Evolutionary conservation across 2,888 invertebrate species (phyloP), one percentile per base, ranked within the genome.

Genomic region (Amblyjoppa proteus): DNA sequence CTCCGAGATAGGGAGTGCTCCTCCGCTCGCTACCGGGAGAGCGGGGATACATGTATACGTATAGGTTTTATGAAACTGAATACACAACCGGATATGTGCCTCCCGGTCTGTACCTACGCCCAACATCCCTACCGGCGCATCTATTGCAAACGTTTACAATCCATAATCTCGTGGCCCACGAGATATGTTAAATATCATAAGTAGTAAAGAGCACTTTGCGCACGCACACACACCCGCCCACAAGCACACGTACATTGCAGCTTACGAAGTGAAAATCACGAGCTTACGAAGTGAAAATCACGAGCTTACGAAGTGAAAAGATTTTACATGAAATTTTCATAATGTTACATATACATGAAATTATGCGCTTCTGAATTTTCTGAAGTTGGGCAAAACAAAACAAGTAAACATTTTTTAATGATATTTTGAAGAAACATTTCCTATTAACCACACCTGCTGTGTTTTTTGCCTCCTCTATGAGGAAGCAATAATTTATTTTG

Each of bases 91-190:
- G 25, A 58, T n/a, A 69, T 58, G 28, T 61, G 38, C 58, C 20
- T 45, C 61, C 66, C 38, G 13, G 38, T 31, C 31, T 5, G 45
- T 31, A 28, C 28, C 45, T 49, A 16, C n/a, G 41, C 38, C 28
- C n/a, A 28, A 9, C 61, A 61, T 28, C 45, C 41, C 58, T 28
- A 28, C 45, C 13, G 45, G 56, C 58, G 70, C 49, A 61, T 71
- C 70, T 64, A 61, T 61, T n/a, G 61, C 49, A 79, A 79, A 79
- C 66, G 66, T 76, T 76, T 76, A 66, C 76, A 76, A 76, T 76
- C 64, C 66, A 76, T 76, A 76, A 76, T 76, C 76, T 66, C 51
- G 64, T 1, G 53, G 38, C 51, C 51, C 53, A 53, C 51, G 53
- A 53, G 49, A 66, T 66, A 66, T 76, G 76, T 66, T 76, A 76